Conservation (phyloP, 1,140 invertebrate genomes). For the Drosophila subpulchrella region DNA sequence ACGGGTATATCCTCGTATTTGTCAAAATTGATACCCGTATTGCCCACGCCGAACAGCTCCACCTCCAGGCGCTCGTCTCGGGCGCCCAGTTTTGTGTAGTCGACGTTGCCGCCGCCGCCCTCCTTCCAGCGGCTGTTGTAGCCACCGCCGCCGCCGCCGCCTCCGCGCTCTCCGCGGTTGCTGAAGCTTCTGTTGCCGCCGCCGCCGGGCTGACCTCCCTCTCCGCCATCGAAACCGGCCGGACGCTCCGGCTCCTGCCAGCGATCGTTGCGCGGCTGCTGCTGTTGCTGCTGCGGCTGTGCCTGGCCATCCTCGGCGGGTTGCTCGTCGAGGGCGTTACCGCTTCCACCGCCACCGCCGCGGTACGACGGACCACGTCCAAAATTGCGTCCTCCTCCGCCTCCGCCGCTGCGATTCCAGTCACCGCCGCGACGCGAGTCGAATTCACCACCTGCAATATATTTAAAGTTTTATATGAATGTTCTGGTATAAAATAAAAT, state of each 20-base stretch:
- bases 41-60: conserved; percentile 93
- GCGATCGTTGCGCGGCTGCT: conserved; percentile 88
- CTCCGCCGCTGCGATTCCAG: conserved; percentile 83
- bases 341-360: conserved; percentile 84
- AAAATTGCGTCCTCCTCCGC: conserved; percentile 67
- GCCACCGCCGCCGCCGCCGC: conserved; percentile 68
- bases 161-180: conserved; percentile 62
- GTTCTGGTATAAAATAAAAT: not conserved
- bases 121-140: conserved; percentile 85
- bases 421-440: conserved; percentile 76
- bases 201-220: conserved; percentile 54
- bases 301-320: conserved; percentile 74
- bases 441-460: conserved; percentile 59
- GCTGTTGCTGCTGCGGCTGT: conserved; percentile 58
- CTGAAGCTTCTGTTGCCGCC: conserved; percentile 73
- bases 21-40: conserved; percentile 99
- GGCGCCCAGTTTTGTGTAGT: conserved; percentile 93
- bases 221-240: conserved; percentile 75
- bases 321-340: conserved; percentile 84
- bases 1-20: conserved; percentile 99
- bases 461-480: not conserved
- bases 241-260: conserved; percentile 89
- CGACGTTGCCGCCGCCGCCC: conserved; percentile 85
- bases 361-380: conserved; percentile 76
- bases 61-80: conserved; percentile 94